Evolutionary conservation across 1,140 invertebrate species (phyloP).

Genomic region (Pachypsylla venusta): DNA sequence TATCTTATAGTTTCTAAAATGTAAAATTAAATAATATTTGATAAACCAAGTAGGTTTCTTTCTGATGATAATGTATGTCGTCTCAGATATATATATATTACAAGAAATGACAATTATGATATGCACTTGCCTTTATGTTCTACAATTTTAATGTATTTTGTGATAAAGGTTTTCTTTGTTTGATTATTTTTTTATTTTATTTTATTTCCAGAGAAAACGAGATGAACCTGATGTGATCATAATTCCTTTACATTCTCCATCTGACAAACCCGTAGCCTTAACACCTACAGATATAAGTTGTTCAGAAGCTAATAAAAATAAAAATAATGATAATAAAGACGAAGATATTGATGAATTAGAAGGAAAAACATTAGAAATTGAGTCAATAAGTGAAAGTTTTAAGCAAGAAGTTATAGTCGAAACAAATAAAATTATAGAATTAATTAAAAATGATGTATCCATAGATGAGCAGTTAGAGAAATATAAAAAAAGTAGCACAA

Average conservation of each 20-base stretch:
- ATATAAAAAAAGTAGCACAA: too few species aligned
- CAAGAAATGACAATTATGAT: too few species aligned
- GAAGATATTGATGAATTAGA: background rate
- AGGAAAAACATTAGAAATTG: background rate
- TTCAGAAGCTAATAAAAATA: background rate
- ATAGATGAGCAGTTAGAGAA: background rate
- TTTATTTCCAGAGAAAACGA: too few species aligned
- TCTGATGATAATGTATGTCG: too few species aligned
- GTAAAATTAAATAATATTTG: too few species aligned
- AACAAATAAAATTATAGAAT: background rate
- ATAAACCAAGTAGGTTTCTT: too few species aligned
- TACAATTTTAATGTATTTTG: too few species aligned
- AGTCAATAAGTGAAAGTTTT: conserved; percentile 3
- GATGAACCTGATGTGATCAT: background rate
- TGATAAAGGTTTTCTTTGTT: too few species aligned
- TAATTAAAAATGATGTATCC: background rate
- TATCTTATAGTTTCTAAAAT: too few species aligned
- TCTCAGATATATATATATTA: too few species aligned
- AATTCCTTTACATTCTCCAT: background rate
- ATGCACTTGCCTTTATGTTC: too few species aligned
- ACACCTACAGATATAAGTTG: background rate
- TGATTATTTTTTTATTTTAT: too few species aligned
- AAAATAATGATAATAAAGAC: background rate
- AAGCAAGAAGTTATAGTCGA: conserved; percentile 1
- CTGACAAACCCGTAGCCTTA: background rate